A percentile compares a stretch with the other conserved stretches of the same genome.
Evolutionary conservation across 2,113 vertebrate genomes (phyloP).

Genomic region (Myrmophylax atrothorax): DNA sequence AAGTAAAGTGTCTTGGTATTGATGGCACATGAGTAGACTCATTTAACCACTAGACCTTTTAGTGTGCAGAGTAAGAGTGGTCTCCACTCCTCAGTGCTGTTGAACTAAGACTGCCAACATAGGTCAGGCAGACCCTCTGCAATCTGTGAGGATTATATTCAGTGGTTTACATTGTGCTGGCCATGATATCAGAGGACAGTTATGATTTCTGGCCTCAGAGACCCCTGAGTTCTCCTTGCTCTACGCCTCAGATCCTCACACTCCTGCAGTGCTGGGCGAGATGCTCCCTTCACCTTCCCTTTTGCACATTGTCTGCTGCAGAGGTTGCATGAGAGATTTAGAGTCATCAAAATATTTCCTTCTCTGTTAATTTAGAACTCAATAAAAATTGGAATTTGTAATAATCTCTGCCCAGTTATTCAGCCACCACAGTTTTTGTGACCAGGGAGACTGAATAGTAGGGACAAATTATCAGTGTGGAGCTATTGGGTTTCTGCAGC

Average conservation of each 20-base stretch:
- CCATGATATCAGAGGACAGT: not conserved
- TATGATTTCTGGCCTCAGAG: not conserved
- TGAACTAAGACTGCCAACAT: not conserved
- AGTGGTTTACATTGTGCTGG: not conserved
- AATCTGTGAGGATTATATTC: not conserved
- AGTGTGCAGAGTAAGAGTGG: not conserved
- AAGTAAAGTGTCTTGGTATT: not conserved
- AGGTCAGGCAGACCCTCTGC: not conserved
- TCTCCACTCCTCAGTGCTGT: not conserved
- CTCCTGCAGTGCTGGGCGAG: accelerated
- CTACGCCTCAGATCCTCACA: not conserved
- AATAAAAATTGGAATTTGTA: not conserved
- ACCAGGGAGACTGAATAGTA: not conserved
- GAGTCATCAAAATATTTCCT: not conserved
- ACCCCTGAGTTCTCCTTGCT: not conserved
- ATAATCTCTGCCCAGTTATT: not conserved
- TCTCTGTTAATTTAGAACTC: not conserved
- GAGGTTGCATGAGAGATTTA: not conserved
- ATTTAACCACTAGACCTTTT: not conserved
- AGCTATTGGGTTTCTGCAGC: not conserved
- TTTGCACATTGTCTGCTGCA: not conserved
- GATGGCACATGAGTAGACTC: not conserved
- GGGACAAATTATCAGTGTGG: not conserved
- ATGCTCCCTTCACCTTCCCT: not conserved
- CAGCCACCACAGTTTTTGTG: not conserved